Evolutionary conservation across 2,888 invertebrate species (phyloP).

Genomic region (Heliothis peltigera): DNA sequence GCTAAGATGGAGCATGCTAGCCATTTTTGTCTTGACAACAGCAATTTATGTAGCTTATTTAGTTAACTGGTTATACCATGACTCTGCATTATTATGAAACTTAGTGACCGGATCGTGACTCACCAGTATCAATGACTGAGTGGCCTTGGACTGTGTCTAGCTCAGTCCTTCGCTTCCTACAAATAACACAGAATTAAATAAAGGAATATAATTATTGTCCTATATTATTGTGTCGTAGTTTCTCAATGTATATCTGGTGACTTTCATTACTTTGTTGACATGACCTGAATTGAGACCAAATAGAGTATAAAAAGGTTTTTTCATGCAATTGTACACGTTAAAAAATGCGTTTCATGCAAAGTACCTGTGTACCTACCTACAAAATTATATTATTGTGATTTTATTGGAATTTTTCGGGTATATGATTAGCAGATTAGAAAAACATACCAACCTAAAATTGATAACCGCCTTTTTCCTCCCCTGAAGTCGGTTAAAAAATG

Average conservation of each 20-base stretch:
- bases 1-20: no score
- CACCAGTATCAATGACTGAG: constrained; percentile 27
- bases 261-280: neutral
- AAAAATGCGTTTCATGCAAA: no score
- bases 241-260: neutral
- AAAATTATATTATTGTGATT: no score
- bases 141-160: constrained; percentile 28
- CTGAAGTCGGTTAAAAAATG: no score
- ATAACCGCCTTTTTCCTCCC: no score
- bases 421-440: no score
- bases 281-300: no score
- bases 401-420: no score
- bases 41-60: neutral
- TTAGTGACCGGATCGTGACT: constrained; percentile 26
- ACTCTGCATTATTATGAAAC: constrained; percentile 12
- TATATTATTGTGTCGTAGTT: constrained; percentile 2
- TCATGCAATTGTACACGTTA: no score
- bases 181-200: constrained; percentile 6
- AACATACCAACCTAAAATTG: no score
- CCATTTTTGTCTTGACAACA: neutral
- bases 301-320: no score
- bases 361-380: no score
- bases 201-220: constrained; percentile 16
- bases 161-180: constrained; percentile 25
- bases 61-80: constrained; percentile 12